These are phyloP conservation scores for silkworm (Bombyx mori) DNA, from an alignment of 1,140 invertebrate genomes.

Conservation along the genomic window ASM3026992v2 NC_085131.1:6208501-6209000, in stretches of 20 bases:
- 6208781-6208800: no score
- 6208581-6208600: no score
- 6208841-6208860: no score
- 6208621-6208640: constrained; percentile 12
- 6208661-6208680: constrained; percentile 42
- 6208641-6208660: constrained; percentile 4
- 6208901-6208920: constrained; percentile 20
- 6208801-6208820: no score
- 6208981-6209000: no score
- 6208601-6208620: no score
- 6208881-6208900: constrained; percentile 6
- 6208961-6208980: constrained; percentile 6
- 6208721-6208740: no score
- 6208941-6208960: constrained; percentile 17
- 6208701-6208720: no score
- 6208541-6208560: constrained; percentile 1
- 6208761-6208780: no score
- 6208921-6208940: constrained; percentile 16
- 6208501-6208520: no score
- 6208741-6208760: no score
- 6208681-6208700: constrained; percentile 28
- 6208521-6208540: background rate
- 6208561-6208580: background rate
- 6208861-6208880: constrained; percentile 3
- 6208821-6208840: no score